These are phyloP conservation scores for Stratiomys singularior DNA, from an alignment of 2,888 invertebrate genomes.

Conservation along the genomic window DNA sequence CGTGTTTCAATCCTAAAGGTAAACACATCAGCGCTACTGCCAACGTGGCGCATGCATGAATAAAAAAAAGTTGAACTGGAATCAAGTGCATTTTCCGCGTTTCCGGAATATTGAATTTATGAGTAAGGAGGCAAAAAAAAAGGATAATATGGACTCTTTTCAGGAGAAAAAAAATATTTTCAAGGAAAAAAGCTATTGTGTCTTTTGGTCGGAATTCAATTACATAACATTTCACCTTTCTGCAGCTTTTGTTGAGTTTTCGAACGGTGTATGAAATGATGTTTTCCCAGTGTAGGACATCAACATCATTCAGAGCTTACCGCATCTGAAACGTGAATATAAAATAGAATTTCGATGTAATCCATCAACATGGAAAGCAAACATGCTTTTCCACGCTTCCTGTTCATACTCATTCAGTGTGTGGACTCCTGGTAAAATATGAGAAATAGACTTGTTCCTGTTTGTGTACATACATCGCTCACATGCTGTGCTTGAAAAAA, in stretches of 20 bases:
- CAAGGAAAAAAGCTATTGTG: slow-evolving; percentile 5
- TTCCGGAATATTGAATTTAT: slow-evolving; percentile 1
- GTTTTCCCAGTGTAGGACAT: slow-evolving; percentile 20
- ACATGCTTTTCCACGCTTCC: slow-evolving; percentile 4
- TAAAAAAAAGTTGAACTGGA: slow-evolving; percentile 5
- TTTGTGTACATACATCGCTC: background rate
- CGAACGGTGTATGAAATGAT: slow-evolving; percentile 19
- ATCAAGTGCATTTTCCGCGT: slow-evolving; percentile 7
- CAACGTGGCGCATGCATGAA: no score
- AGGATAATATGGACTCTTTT: background rate
- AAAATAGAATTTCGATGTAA: slow-evolving; percentile 38
- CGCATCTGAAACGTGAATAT: slow-evolving; percentile 22
- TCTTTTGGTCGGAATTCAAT: slow-evolving; percentile 30
- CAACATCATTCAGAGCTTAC: slow-evolving; percentile 34
- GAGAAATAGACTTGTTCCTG: background rate
- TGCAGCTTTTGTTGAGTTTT: slow-evolving; percentile 18
- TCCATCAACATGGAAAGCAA: slow-evolving; percentile 30
- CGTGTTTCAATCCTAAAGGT: background rate
- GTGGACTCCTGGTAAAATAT: background rate
- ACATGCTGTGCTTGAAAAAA: background rate
- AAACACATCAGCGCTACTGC: background rate
- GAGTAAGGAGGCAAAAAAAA: no score
- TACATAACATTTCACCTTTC: slow-evolving; percentile 35
- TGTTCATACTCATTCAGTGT: background rate
- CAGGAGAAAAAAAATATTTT: background rate